Evolutionary conservation across 1,140 invertebrate species (phyloP).

Genomic region (Mizuhopecten yessoensis): DNA sequence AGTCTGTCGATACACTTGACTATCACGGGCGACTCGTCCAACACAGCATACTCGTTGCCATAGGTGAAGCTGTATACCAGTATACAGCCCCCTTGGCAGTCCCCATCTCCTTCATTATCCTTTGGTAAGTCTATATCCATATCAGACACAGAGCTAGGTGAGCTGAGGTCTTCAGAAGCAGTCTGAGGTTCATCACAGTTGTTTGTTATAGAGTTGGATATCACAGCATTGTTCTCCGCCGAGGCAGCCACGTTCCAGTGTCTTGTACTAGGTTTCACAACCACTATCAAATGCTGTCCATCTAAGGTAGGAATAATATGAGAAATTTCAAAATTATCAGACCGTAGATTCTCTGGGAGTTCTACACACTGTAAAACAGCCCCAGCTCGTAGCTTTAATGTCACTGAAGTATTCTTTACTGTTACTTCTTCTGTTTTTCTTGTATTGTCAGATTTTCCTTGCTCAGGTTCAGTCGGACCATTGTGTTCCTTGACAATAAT

Average conservation of each 20-base stretch:
- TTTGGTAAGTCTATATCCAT: neutral
- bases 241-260: neutral
- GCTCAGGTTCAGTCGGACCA: neutral
- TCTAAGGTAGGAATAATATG: slow-evolving; percentile 77
- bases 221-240: slow-evolving; percentile 36
- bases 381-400: slow-evolving; percentile 64
- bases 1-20: slow-evolving; percentile 63
- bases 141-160: slow-evolving; percentile 36
- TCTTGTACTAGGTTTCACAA: slow-evolving; percentile 68
- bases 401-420: slow-evolving; percentile 9
- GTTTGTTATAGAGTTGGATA: slow-evolving; percentile 45
- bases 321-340: slow-evolving; percentile 71
- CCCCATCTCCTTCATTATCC: neutral
- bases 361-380: slow-evolving; percentile 79
- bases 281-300: slow-evolving; percentile 77
- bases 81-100: slow-evolving; percentile 75
- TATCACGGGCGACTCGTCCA: slow-evolving; percentile 79
- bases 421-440: neutral
- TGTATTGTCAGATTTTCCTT: neutral
- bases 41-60: slow-evolving; percentile 69
- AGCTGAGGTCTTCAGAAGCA: neutral
- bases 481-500: neutral
- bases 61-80: slow-evolving; percentile 81
- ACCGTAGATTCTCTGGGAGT: slow-evolving; percentile 74
- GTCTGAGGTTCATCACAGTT: slow-evolving; percentile 41